Evolutionary conservation across 2,797 vertebrate species (phyloP), one percentile per base, ranked within the genome.

Genomic region (Gobionotothen gibberifrons): DNA sequence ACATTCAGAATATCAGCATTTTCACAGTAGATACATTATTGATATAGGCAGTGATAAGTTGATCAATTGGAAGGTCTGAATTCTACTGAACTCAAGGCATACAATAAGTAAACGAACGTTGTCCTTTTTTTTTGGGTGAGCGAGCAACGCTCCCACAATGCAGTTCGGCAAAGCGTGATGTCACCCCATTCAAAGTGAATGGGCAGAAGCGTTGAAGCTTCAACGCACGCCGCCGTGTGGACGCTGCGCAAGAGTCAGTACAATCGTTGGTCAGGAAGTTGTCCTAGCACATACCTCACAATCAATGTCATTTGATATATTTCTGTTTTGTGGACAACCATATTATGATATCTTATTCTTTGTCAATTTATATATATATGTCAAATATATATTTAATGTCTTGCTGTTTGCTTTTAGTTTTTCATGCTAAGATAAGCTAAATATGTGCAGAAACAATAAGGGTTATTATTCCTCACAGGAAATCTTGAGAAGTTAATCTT

Each of bases 401-500:
- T 11, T 11, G 3, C 11, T 57, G 9, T 52, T 32, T 46, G 3
- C 26, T 7, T 54, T 26, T 1, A 17, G 32, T 61, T 10, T 17
- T 59, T 10, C 3, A 58, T 57, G 44, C 52, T 51, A 40, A 57
- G 58, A 36, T 55, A 47, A 9, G 29, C 14, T 64, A 46, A 59
- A 4, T 16, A 49, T 54, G 5, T 15, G 16, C 19, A 68, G 52
- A 55, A 44, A 48, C 26, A 29, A 29, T 6, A 16, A n/a, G 13
- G 9, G 40, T 53, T 17, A 26, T 21, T 39, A 13, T 65, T 64
- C 6, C 58, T 29, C 44, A 68, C 13, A 59, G 22, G 54, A 54
- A 3, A 51, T 63, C 46, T 42, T 49, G 61, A 60, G 46, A 60
- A 47, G 29, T 9, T 3, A 48, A 64, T 29, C 19, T 57, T 54